Evolutionary conservation across 2,888 invertebrate species (phyloP).

Genomic region (Leptopterna dolabrata): DNA sequence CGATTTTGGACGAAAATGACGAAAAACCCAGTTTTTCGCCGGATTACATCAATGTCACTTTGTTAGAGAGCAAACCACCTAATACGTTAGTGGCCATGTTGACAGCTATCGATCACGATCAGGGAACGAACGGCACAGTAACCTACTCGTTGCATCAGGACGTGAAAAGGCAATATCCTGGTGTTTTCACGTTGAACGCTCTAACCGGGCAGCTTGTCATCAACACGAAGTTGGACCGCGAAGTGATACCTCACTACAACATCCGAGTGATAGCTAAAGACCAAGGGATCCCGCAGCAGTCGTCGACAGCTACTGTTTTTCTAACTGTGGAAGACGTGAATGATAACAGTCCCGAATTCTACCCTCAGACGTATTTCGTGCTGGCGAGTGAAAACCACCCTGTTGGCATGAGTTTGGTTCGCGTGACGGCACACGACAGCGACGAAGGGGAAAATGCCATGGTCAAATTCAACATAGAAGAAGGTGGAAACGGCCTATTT

Average conservation of each 20-base stretch:
- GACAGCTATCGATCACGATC: conserved; percentile 90
- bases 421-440: conserved; percentile 84
- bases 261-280: conserved; percentile 90
- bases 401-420: conserved; percentile 75
- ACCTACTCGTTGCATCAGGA: conserved; percentile 83
- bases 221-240: conserved; percentile 82
- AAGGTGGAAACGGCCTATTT: conserved; percentile 84
- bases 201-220: conserved; percentile 87
- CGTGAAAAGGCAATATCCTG: conserved; percentile 83
- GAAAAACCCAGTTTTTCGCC: conserved; percentile 89
- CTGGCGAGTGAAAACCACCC: conserved; percentile 77
- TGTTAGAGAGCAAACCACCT: conserved; percentile 84
- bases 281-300: conserved; percentile 90
- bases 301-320: conserved; percentile 88
- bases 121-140: conserved; percentile 92
- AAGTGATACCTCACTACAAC: conserved; percentile 81
- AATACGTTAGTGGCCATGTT: conserved; percentile 84
- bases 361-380: conserved; percentile 87
- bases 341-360: conserved; percentile 92
- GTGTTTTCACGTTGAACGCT: conserved; percentile 84
- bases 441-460: conserved; percentile 91
- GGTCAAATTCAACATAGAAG: conserved; percentile 81
- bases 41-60: conserved; percentile 77
- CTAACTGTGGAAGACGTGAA: conserved; percentile 87
- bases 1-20: conserved; percentile 94